Conservation (phyloP, 1,140 invertebrate genomes). For the Drosophila subpulchrella region DNA sequence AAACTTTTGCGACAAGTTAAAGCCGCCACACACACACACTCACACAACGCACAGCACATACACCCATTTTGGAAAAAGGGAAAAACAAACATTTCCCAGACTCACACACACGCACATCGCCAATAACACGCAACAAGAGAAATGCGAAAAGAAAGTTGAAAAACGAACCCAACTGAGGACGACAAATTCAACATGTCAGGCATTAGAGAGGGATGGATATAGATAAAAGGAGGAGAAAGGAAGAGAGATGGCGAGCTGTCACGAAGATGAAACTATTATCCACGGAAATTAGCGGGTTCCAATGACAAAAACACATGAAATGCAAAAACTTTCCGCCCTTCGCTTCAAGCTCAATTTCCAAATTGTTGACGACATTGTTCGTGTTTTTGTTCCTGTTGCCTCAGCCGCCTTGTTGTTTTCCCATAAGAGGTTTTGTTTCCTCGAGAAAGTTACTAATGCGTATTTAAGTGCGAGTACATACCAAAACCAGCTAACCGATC, state of each 20-base stretch:
- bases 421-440: conserved; percentile 28
- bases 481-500: conserved; percentile 6
- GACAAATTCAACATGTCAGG: conserved; percentile 76
- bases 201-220: conserved; percentile 19
- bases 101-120: conserved; percentile 49
- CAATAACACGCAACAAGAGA: conserved; percentile 69
- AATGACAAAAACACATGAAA: conserved; percentile 74
- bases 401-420: conserved; percentile 30
- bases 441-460: conserved; percentile 40
- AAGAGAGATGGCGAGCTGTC: conserved; percentile 29
- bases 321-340: conserved; percentile 64
- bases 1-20: conserved; percentile 66
- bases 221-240: background rate
- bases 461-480: conserved; percentile 41
- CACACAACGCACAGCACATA: background rate
- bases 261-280: conserved; percentile 80
- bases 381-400: conserved; percentile 23
- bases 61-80: conserved; percentile 12
- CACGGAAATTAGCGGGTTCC: conserved; percentile 76
- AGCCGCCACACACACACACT: conserved; percentile 43
- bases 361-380: conserved; percentile 72
- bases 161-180: conserved; percentile 56
- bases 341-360: conserved; percentile 70
- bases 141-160: conserved; percentile 56
- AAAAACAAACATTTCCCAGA: conserved; percentile 37